phyloP scores from a whole-genome alignment of 2,113 vertebrate genomes.

The Empidonax alnorum region DNA sequence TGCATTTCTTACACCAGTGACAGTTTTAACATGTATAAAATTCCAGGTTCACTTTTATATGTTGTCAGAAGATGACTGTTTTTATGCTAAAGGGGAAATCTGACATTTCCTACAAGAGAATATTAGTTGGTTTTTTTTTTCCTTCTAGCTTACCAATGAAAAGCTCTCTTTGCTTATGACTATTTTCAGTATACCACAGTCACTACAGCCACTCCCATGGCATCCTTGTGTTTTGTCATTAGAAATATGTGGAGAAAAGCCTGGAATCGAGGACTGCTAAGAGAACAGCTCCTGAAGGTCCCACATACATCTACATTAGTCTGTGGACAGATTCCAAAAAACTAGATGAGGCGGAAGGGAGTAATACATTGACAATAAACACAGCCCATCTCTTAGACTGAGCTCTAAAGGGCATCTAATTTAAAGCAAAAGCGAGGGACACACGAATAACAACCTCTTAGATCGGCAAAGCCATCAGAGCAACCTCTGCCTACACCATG shows the following conservation, averaged over 20 bases:
- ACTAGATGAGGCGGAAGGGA: neutral
- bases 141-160: neutral
- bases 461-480: neutral
- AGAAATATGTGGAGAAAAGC: neutral
- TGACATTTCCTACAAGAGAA: conserved; percentile 4
- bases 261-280: neutral
- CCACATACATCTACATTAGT: neutral
- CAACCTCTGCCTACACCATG: neutral
- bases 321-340: neutral
- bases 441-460: neutral
- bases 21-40: conserved; percentile 17
- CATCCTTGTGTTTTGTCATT: neutral
- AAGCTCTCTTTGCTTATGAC: neutral
- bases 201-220: neutral
- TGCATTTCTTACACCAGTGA: conserved; percentile 23
- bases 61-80: conserved; percentile 37
- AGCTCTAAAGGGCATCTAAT: neutral
- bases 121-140: neutral
- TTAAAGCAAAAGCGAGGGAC: neutral
- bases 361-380: neutral
- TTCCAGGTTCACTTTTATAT: conserved; percentile 1
- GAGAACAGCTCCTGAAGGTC: neutral
- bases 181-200: neutral
- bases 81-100: conserved; percentile 17
- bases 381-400: neutral